These are phyloP conservation scores for Lepidurus arcticus DNA, from an alignment of 1,140 invertebrate genomes.

Conservation along the genomic window DNA sequence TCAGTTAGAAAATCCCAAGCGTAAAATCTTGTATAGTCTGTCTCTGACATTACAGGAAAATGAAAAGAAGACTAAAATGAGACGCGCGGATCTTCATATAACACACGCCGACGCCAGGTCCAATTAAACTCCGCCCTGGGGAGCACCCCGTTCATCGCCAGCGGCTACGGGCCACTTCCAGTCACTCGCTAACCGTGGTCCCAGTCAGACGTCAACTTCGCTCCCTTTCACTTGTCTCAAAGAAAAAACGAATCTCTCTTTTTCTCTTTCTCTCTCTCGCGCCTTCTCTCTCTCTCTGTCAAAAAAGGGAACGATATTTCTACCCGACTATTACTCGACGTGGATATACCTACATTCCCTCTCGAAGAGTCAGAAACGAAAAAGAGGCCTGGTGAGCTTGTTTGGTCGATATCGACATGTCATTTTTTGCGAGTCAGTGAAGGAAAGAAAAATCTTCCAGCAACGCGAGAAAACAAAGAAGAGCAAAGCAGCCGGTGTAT, in stretches of 20 bases:
- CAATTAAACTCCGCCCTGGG: conserved; percentile 9
- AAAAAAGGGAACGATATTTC: background rate
- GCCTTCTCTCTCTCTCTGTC: too few relatives aligned
- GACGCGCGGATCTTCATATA: background rate
- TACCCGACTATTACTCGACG: background rate
- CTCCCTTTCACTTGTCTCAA: background rate
- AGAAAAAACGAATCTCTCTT: background rate
- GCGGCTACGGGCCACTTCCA: background rate
- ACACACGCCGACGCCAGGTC: background rate
- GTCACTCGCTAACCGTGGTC: conserved; percentile 1
- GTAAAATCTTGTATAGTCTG: too few relatives aligned
- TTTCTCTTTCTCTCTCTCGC: background rate
- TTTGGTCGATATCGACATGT: conserved; percentile 19
- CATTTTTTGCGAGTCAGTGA: conserved; percentile 14
- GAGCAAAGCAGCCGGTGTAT: background rate
- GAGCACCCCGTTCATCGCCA: background rate
- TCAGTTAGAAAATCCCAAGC: too few relatives aligned
- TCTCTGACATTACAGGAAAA: too few relatives aligned
- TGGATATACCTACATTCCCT: background rate
- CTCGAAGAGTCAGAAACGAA: background rate
- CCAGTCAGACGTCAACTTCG: background rate
- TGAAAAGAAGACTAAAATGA: too few relatives aligned
- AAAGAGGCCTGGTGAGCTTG: conserved; percentile 12
- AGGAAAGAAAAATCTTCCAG: background rate
- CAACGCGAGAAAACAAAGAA: background rate